Percentiles rank a stretch among this genome's conserved stretches.
phyloP scores from a whole-genome alignment of 2,888 invertebrate genomes.

The Metopia argyrocephala region DNA sequence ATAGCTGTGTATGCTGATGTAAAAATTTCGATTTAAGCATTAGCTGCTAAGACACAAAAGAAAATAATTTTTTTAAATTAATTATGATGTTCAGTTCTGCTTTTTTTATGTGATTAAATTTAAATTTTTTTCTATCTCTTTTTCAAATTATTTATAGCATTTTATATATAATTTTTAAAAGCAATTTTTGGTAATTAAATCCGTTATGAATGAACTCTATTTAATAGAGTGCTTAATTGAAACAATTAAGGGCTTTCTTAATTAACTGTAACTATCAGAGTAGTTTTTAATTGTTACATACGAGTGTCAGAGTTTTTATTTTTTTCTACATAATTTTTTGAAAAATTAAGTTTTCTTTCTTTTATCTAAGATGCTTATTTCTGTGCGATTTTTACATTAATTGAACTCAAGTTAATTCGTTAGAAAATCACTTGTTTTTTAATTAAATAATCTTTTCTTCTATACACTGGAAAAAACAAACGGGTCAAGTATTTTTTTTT shows the following conservation, averaged over 20 bases:
- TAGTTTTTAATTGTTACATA: no score
- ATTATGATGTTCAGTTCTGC: conserved; percentile 9
- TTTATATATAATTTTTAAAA: conserved; percentile 18
- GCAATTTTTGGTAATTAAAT: conserved; percentile 9
- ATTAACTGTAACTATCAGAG: no score
- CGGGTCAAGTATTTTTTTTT: conserved; percentile 39
- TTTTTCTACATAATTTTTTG: neutral
- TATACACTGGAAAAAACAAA: conserved; percentile 17
- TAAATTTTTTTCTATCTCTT: neutral
- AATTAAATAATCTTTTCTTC: conserved; percentile 23
- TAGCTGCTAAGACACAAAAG: no score
- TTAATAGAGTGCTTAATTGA: conserved; percentile 31
- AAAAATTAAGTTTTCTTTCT: neutral
- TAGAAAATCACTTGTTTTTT: conserved; percentile 18
- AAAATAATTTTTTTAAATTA: no score
- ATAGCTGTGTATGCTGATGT: no score
- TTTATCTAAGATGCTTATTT: neutral
- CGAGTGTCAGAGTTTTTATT: no score
- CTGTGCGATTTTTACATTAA: neutral
- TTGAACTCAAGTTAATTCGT: neutral
- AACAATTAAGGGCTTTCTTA: neutral
- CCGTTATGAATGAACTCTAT: neutral
- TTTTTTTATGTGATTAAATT: conserved; percentile 25
- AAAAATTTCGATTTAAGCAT: no score
- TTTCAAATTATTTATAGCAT: neutral